These are phyloP conservation scores for Paramormyrops hopkinsi DNA, from an alignment of 2,797 vertebrate species.

Conservation along the genomic window DNA sequence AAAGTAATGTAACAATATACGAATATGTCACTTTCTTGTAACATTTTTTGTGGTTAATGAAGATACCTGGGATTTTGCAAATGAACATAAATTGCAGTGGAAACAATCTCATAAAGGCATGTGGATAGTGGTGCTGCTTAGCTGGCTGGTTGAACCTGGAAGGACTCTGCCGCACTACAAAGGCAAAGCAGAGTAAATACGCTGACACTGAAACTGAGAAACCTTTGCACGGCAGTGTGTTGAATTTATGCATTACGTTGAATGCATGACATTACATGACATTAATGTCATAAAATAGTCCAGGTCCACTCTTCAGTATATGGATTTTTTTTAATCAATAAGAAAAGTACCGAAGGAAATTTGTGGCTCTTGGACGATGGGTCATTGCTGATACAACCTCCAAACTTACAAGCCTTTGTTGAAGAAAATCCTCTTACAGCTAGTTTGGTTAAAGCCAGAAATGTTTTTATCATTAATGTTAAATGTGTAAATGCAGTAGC, in stretches of 20 bases:
- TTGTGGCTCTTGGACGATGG: neutral
- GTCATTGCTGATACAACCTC: neutral
- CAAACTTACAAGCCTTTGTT: neutral
- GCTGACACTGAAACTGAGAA: neutral
- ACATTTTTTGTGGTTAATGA: neutral
- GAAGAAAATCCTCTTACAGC: neutral
- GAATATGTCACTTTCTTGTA: neutral
- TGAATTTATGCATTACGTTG: neutral
- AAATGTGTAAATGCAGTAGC: neutral
- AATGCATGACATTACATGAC: neutral
- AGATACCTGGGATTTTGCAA: neutral
- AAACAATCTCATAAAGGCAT: neutral
- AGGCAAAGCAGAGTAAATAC: neutral
- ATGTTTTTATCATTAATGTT: neutral
- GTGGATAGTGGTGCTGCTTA: neutral
- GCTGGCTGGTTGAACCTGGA: neutral
- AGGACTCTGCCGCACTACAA: neutral
- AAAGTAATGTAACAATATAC: neutral
- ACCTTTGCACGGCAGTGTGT: neutral
- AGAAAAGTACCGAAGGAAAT: neutral
- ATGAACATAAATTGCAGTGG: neutral
- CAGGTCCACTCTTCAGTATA: neutral
- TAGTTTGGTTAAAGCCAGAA: neutral
- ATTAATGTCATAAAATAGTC: neutral
- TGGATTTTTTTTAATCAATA: neutral